Evolutionary conservation across 2,888 invertebrate species (phyloP).

Genomic region (Alcis repandata): DNA sequence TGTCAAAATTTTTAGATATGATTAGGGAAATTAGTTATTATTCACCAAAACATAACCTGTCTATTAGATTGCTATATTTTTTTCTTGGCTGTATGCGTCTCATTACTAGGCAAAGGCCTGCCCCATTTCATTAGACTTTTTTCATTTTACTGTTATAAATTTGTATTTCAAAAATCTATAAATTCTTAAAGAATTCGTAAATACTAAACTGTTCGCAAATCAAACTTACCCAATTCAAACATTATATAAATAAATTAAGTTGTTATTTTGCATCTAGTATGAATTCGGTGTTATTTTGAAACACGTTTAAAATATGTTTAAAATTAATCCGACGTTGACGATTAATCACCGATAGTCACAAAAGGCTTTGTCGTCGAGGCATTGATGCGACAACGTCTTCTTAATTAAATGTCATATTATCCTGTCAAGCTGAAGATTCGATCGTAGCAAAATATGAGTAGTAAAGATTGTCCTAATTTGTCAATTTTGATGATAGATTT

Average conservation of each 20-base stretch:
- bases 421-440: conserved; percentile 53
- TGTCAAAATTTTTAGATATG: too few species aligned
- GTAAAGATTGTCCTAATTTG: conserved; percentile 6
- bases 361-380: conserved; percentile 49
- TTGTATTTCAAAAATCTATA: too few species aligned
- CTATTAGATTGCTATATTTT: too few species aligned
- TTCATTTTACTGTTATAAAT: too few species aligned
- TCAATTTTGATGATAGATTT: neutral
- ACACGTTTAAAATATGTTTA: conserved; percentile 16
- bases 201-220: too few species aligned
- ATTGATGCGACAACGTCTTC: conserved; percentile 62
- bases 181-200: too few species aligned
- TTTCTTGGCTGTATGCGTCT: too few species aligned
- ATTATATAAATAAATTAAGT: conserved; percentile 1
- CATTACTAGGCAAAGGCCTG: too few species aligned
- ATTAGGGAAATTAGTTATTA: too few species aligned
- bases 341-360: conserved; percentile 36
- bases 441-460: conserved; percentile 20
- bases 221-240: neutral
- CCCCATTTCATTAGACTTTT: too few species aligned
- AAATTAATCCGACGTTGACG: conserved; percentile 25
- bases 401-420: conserved; percentile 78
- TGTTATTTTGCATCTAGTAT: conserved; percentile 11
- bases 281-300: conserved; percentile 10
- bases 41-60: too few species aligned